phyloP scores from a whole-genome alignment of 2,797 vertebrate species.

The Alfaro cultratus region DNA sequence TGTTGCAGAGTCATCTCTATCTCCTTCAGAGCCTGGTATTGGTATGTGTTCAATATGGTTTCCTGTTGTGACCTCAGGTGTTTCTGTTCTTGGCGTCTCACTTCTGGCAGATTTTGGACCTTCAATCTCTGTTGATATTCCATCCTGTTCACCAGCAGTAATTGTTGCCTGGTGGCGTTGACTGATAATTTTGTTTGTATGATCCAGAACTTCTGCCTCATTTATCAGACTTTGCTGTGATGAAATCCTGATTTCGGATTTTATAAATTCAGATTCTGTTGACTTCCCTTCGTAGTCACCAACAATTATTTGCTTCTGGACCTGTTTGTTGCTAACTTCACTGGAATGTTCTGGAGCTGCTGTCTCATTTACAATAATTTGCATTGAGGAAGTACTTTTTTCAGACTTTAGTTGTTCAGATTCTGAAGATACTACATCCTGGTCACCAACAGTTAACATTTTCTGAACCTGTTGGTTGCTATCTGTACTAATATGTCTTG shows the following conservation, averaged over 20 bases:
- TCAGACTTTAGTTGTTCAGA: neutral
- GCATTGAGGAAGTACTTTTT: neutral
- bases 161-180: neutral
- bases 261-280: neutral
- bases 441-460: neutral
- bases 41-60: neutral
- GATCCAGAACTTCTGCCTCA: neutral
- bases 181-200: neutral
- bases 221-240: neutral
- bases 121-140: neutral
- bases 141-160: neutral
- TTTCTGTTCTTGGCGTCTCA: neutral
- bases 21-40: neutral
- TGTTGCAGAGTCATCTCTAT: conserved; percentile 3
- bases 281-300: neutral
- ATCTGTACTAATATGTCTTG: neutral
- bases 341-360: neutral
- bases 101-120: neutral
- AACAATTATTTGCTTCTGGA: neutral
- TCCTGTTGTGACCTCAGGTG: neutral
- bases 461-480: neutral
- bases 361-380: neutral
- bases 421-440: neutral
- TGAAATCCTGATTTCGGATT: neutral
- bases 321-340: neutral